Evolutionary conservation across 2,888 invertebrate species (phyloP).

Genomic region (Ichneumoninae sp.): DNA sequence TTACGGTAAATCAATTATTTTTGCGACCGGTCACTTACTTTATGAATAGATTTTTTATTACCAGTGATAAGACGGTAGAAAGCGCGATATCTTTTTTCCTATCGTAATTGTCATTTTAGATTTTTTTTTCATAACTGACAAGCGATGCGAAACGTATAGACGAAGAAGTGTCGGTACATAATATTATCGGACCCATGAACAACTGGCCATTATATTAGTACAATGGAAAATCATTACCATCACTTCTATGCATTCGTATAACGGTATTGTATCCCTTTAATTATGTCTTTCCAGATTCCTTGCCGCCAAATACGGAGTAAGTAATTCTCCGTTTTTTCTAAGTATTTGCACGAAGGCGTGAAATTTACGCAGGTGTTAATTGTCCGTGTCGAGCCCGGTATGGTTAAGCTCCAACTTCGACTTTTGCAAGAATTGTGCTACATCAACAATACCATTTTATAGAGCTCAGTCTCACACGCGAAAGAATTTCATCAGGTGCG

Average conservation of each 20-base stretch:
- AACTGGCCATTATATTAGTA: background rate
- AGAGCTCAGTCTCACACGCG: slow-evolving; percentile 30
- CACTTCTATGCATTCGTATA: slow-evolving; percentile 8
- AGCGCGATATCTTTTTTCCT: background rate
- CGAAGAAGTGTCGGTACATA: background rate
- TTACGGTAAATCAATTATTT: background rate
- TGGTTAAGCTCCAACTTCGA: background rate
- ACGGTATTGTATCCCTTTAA: slow-evolving; percentile 24
- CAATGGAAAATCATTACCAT: slow-evolving; percentile 44
- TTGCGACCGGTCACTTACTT: background rate
- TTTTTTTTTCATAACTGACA: background rate
- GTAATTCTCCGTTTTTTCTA: slow-evolving; percentile 34
- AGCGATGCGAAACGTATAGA: too few relatives aligned
- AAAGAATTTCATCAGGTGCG: slow-evolving; percentile 23
- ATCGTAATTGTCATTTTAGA: too few relatives aligned
- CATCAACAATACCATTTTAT: background rate
- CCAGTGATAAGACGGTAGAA: background rate
- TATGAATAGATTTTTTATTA: background rate
- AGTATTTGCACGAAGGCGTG: slow-evolving; percentile 15
- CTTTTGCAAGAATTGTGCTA: slow-evolving; percentile 3
- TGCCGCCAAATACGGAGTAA: background rate
- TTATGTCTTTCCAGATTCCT: slow-evolving; percentile 7
- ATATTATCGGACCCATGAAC: background rate
- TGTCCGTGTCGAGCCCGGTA: slow-evolving; percentile 19
- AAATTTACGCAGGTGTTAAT: slow-evolving; percentile 29